Conservation (phyloP, 2,888 invertebrate genomes). For the Caenorhabditis sulstoni region DNA sequence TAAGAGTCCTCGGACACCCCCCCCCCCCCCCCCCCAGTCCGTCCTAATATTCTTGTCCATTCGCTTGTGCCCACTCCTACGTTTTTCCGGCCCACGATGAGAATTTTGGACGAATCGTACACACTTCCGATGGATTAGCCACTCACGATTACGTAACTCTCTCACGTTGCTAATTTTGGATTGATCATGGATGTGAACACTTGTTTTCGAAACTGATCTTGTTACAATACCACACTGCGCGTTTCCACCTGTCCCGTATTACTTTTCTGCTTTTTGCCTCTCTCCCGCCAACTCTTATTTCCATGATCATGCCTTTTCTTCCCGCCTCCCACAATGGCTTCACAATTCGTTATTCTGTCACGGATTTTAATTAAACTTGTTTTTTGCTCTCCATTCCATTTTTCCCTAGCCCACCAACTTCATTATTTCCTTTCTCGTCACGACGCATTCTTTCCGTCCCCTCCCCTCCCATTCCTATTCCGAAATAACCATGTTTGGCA, state of each 20-base stretch:
- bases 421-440: conserved; percentile 11
- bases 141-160: too few species aligned
- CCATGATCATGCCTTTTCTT: not conserved
- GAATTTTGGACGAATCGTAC: too few species aligned
- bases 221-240: not conserved
- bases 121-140: too few species aligned
- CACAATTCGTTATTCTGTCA: conserved; percentile 33
- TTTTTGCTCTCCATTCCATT: conserved; percentile 20
- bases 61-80: too few species aligned
- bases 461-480: not conserved
- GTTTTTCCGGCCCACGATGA: too few species aligned
- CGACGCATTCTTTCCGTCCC: not conserved
- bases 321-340: conserved; percentile 11
- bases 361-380: conserved; percentile 48
- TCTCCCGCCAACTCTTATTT: too few species aligned
- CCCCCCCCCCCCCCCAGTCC: too few species aligned
- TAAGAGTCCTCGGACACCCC: too few species aligned
- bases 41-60: too few species aligned
- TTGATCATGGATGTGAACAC: not conserved
- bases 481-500: conserved; percentile 37
- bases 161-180: not conserved
- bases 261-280: conserved; percentile 6
- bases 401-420: not conserved
- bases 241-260: not conserved
- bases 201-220: not conserved